phyloP scores from a whole-genome alignment of 2,888 invertebrate genomes.

The Meteorus colon region DNA sequence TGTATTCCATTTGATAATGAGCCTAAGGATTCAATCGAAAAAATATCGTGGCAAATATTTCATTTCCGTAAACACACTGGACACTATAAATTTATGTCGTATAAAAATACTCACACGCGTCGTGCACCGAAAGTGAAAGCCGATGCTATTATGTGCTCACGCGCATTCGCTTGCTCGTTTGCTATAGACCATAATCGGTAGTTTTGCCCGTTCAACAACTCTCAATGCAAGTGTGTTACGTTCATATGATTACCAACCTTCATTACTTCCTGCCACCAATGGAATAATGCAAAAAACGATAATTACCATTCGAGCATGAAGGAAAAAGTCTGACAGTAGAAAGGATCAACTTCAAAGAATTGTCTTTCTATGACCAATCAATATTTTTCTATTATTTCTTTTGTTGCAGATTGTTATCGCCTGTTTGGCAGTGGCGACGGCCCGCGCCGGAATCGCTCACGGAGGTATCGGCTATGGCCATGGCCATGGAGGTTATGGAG shows the following conservation, averaged over 20 bases:
- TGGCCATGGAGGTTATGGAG: slow-evolving; percentile 55
- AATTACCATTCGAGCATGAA: slow-evolving; percentile 22
- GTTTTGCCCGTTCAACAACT: slow-evolving; percentile 20
- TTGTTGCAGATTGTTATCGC: slow-evolving; percentile 70
- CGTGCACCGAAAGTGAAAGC: slow-evolving; percentile 66
- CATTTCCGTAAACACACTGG: slow-evolving; percentile 48
- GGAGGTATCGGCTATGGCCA: slow-evolving; percentile 63
- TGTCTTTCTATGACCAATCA: slow-evolving; percentile 20
- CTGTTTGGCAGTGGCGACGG: slow-evolving; percentile 72
- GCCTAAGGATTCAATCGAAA: neutral
- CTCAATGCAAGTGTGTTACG: slow-evolving; percentile 21
- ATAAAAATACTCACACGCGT: neutral
- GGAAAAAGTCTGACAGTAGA: neutral
- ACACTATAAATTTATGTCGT: slow-evolving; percentile 25
- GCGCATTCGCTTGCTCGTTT: slow-evolving; percentile 4
- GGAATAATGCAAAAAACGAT: slow-evolving; percentile 45
- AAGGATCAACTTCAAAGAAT: slow-evolving; percentile 30
- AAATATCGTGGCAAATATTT: slow-evolving; percentile 16
- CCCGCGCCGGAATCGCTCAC: slow-evolving; percentile 70
- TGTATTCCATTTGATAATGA: neutral
- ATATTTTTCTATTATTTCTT: slow-evolving; percentile 8
- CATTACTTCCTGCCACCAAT: slow-evolving; percentile 35
- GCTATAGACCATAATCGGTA: slow-evolving; percentile 48
- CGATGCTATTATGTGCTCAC: slow-evolving; percentile 36
- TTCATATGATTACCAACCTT: slow-evolving; percentile 26